These are phyloP conservation scores for Anthrax anthrax DNA, from an alignment of 2,888 invertebrate species.

Conservation along the genomic window DNA sequence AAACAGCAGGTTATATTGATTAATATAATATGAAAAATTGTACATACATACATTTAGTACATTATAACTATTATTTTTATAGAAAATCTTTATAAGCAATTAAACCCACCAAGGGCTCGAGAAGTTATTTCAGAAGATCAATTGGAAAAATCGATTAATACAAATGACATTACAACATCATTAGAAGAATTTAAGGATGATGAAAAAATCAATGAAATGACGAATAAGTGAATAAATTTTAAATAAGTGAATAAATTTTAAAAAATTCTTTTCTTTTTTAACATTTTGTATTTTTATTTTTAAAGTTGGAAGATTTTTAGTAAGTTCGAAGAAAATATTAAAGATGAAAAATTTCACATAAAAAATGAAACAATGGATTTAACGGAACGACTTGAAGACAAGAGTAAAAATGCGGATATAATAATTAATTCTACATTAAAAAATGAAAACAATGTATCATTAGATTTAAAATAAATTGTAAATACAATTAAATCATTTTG, in stretches of 20 bases:
- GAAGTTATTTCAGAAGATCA: constrained; percentile 26
- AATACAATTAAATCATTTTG: not conserved
- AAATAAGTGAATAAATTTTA: not conserved
- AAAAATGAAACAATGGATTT: constrained; percentile 24
- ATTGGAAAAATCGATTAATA: constrained; percentile 17
- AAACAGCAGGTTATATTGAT: not conserved
- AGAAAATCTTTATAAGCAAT: constrained; percentile 25
- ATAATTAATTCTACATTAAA: constrained; percentile 13
- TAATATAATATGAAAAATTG: too few species aligned
- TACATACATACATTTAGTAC: too few species aligned
- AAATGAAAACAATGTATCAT: constrained; percentile 2
- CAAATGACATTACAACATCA: not conserved
- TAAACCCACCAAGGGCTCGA: constrained; percentile 22
- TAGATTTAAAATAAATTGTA: not conserved
- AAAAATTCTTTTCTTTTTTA: not conserved
- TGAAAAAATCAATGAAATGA: not conserved
- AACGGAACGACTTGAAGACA: constrained; percentile 23
- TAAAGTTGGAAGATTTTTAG: constrained; percentile 13
- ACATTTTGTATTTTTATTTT: not conserved
- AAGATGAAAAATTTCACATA: constrained; percentile 28
- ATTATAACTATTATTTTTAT: not conserved
- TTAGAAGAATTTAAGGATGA: not conserved
- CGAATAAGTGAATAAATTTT: not conserved
- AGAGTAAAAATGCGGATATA: constrained; percentile 21
- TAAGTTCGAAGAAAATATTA: constrained; percentile 25